phyloP scores from a whole-genome alignment of 2,888 invertebrate genomes.

The Drosophila greeni region DNA sequence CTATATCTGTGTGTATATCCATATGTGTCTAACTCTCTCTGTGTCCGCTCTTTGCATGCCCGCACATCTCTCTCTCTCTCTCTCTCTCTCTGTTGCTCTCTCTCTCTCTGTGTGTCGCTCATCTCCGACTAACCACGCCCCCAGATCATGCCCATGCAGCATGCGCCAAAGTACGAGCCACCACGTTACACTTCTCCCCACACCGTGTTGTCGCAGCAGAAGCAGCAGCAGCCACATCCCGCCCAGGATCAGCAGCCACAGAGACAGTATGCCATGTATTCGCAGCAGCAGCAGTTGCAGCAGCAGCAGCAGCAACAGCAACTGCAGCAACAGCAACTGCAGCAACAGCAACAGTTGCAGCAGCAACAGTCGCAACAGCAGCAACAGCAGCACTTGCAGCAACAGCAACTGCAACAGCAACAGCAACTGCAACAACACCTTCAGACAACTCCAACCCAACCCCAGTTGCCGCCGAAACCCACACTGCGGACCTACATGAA shows the following conservation, averaged over 20 bases:
- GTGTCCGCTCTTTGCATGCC: constrained; percentile 64
- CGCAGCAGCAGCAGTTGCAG: constrained; percentile 72
- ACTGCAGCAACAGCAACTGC: too few species aligned
- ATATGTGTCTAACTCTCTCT: constrained; percentile 47
- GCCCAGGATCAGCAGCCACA: constrained; percentile 51
- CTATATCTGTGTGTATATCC: constrained; percentile 21
- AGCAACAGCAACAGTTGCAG: constrained; percentile 67
- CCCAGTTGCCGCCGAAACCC: constrained; percentile 79
- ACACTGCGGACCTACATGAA: constrained; percentile 79
- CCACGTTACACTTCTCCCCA: constrained; percentile 78
- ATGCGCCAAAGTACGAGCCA: constrained; percentile 78
- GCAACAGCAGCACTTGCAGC: constrained; percentile 71
- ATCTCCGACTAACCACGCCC: constrained; percentile 33
- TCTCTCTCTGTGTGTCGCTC: constrained; percentile 24
- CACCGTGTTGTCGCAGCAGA: constrained; percentile 75
- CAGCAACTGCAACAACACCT: constrained; percentile 64
- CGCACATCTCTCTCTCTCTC: constrained; percentile 48
- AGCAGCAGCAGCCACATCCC: constrained; percentile 52
- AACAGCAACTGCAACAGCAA: constrained; percentile 74
- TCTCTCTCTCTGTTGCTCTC: constrained; percentile 16
- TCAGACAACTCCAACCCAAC: constrained; percentile 78
- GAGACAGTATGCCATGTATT: constrained; percentile 73
- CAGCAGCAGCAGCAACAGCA: constrained; percentile 75
- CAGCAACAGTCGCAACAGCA: too few species aligned
- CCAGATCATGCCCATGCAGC: constrained; percentile 78